These are phyloP conservation scores for Zootoca vivipara DNA, from an alignment of 2,113 vertebrate species.

Conservation along the genomic window DNA sequence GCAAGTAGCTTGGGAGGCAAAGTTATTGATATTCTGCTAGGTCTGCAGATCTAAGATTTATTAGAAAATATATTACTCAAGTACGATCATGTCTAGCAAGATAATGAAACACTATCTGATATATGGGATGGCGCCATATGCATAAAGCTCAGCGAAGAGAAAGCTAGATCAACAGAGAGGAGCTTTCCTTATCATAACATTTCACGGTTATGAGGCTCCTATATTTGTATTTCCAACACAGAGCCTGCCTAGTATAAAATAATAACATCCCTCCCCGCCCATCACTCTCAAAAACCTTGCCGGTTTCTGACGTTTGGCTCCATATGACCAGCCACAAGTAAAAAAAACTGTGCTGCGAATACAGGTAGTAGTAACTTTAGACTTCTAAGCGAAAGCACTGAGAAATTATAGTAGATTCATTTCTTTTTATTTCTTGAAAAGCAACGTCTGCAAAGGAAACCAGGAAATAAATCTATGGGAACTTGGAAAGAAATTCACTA, in stretches of 20 bases:
- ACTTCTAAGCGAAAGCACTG: background rate
- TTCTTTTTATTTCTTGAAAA: background rate
- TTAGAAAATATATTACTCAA: constrained; percentile 51
- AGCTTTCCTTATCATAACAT: background rate
- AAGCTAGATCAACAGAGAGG: constrained; percentile 9
- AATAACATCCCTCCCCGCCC: background rate
- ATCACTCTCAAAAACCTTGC: constrained; percentile 1
- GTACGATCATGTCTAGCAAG: constrained; percentile 45
- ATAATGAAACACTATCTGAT: constrained; percentile 57
- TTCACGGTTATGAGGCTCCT: background rate
- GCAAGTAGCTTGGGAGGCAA: constrained; percentile 38
- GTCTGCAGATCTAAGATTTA: constrained; percentile 57
- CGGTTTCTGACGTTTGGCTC: background rate
- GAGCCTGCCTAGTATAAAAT: background rate
- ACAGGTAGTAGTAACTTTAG: background rate
- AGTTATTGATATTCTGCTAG: constrained; percentile 28
- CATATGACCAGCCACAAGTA: constrained; percentile 1
- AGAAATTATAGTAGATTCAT: background rate
- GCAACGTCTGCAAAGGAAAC: background rate
- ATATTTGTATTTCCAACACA: constrained; percentile 14
- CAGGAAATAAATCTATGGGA: background rate
- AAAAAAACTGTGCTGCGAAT: background rate
- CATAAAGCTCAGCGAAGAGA: constrained; percentile 35
- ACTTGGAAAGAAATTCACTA: too few species aligned
- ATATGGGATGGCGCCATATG: constrained; percentile 5